phyloP scores from a whole-genome alignment of 2,797 vertebrate genomes.

The Monodelphis domestica region DNA sequence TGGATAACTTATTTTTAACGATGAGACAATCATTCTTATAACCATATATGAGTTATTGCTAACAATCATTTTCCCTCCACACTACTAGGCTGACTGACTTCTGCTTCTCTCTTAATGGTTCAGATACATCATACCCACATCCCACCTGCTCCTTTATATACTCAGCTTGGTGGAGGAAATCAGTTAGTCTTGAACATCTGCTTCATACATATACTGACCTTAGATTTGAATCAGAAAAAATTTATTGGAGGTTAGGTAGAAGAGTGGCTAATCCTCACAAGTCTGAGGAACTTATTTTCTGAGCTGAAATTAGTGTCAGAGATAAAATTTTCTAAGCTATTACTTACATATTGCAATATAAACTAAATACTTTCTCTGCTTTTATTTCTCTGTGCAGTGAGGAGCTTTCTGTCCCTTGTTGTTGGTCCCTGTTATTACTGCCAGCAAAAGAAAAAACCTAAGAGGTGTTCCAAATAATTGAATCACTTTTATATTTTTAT shows the following conservation, averaged over 20 bases:
- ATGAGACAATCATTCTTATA: not conserved
- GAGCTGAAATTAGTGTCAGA: not conserved
- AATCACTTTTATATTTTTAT: not conserved
- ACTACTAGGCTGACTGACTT: slow-evolving; percentile 5
- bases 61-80: not conserved
- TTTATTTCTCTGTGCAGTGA: not conserved
- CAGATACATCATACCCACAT: slow-evolving; percentile 6
- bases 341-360: not conserved
- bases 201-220: not conserved
- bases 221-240: slow-evolving; percentile 30
- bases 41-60: slow-evolving; percentile 14
- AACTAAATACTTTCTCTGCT: not conserved
- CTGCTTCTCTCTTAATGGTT: not conserved
- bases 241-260: not conserved
- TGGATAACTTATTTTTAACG: slow-evolving; percentile 25
- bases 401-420: slow-evolving; percentile 12
- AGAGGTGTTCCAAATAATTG: not conserved
- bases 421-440: not conserved
- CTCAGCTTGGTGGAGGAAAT: not conserved
- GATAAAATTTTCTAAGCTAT: slow-evolving; percentile 31
- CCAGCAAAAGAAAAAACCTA: slow-evolving; percentile 3
- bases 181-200: slow-evolving; percentile 27
- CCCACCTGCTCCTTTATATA: not conserved
- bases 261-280: not conserved
- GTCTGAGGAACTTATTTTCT: not conserved